Conservation (phyloP, 2,113 vertebrate species). For the Sorex araneus region DNA sequence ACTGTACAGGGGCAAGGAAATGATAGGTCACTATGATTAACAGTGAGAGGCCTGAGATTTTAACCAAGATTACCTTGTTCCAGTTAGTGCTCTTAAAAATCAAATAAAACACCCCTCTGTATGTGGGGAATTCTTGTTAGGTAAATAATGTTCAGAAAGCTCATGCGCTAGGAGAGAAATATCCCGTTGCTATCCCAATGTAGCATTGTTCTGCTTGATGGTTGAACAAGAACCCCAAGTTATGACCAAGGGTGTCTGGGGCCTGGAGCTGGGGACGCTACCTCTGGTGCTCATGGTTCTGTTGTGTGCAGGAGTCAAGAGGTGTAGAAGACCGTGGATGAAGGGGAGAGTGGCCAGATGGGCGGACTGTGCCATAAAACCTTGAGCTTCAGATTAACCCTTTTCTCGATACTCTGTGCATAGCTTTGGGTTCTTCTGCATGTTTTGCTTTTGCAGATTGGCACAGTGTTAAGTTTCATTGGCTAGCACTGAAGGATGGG, state of each 20-base stretch:
- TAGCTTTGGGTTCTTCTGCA: background rate
- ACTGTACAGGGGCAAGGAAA: slow-evolving; percentile 27
- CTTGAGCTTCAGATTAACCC: background rate
- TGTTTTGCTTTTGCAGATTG: background rate
- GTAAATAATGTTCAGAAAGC: background rate
- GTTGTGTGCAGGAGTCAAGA: background rate
- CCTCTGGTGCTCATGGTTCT: background rate
- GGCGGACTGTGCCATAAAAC: background rate
- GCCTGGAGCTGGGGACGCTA: background rate
- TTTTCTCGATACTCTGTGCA: background rate
- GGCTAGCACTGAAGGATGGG: too few species aligned
- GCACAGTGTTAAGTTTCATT: background rate
- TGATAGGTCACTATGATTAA: background rate
- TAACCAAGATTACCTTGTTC: background rate
- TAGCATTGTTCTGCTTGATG: slow-evolving; percentile 29
- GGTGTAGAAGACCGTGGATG: background rate
- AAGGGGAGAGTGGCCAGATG: background rate
- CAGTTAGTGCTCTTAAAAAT: slow-evolving; percentile 15
- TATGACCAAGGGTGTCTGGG: background rate
- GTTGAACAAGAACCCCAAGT: slow-evolving; percentile 32
- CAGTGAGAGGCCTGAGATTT: slow-evolving; percentile 33
- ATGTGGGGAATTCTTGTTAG: background rate
- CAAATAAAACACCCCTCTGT: background rate
- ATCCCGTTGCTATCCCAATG: background rate
- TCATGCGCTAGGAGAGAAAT: background rate